A percentile compares a stretch with the other conserved stretches of the same genome.
phyloP scores from a whole-genome alignment of 2,113 vertebrate genomes.

The Saimiri boliviensis region DNA sequence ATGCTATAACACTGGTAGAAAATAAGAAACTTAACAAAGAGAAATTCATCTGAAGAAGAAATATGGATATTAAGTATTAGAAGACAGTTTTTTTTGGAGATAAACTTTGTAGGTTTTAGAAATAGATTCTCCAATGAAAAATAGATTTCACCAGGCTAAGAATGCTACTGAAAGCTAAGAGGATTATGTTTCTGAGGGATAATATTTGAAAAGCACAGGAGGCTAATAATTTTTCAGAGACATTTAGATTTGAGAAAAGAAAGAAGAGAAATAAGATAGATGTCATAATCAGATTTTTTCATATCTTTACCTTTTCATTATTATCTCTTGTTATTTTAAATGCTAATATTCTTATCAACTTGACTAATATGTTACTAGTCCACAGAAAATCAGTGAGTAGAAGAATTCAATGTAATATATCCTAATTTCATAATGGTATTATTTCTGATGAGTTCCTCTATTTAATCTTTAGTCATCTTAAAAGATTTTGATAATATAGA shows the following conservation, averaged over 20 bases:
- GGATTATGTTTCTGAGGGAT: not conserved
- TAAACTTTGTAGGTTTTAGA: not conserved
- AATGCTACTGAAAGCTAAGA: not conserved
- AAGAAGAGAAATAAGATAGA: not conserved
- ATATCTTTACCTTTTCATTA: not conserved
- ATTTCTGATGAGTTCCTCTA: not conserved
- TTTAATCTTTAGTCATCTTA: not conserved
- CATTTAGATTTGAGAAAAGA: not conserved
- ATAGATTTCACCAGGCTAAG: not conserved
- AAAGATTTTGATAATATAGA: not conserved
- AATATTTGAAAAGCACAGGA: not conserved
- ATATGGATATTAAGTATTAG: not conserved
- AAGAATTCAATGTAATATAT: not conserved
- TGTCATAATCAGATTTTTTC: not conserved
- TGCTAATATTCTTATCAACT: not conserved
- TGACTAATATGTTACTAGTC: not conserved
- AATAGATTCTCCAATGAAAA: not conserved
- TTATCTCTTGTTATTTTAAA: not conserved
- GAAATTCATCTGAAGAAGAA: not conserved
- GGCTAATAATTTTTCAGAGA: not conserved
- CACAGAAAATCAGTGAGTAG: not conserved
- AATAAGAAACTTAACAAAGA: not conserved
- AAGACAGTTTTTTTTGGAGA: not conserved
- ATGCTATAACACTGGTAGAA: not conserved
- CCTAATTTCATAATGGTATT: not conserved